These are phyloP conservation scores for Seriola dumerili DNA, from an alignment of 2,113 vertebrate species.

Conservation along the genomic window DNA sequence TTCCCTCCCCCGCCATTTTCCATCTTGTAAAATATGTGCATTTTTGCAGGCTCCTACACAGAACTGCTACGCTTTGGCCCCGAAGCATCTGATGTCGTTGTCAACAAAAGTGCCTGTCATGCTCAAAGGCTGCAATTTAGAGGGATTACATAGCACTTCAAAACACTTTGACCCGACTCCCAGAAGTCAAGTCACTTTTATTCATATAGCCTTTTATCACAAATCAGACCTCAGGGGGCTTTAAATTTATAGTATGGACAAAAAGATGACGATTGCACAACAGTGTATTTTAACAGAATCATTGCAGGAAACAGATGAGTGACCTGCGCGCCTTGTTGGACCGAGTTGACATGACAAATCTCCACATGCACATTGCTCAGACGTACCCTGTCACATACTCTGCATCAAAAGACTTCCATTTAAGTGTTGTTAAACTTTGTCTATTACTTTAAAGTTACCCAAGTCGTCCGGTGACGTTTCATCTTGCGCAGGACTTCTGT, in stretches of 20 bases:
- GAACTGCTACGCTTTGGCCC: slow-evolving; percentile 1
- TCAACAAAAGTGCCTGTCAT: slow-evolving; percentile 14
- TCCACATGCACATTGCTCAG: too few relatives aligned
- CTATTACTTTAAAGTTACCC: not conserved
- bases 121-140: not conserved
- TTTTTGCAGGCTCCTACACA: not conserved
- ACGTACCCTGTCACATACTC: too few relatives aligned
- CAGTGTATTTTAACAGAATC: too few relatives aligned
- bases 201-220: not conserved
- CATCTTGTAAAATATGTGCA: not conserved
- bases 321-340: too few relatives aligned
- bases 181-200: not conserved
- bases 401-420: too few relatives aligned
- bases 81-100: not conserved
- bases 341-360: too few relatives aligned
- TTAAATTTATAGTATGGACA: too few relatives aligned
- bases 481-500: not conserved
- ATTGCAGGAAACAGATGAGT: too few relatives aligned
- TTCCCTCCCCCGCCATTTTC: not conserved
- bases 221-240: too few relatives aligned
- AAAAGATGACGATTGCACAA: too few relatives aligned
- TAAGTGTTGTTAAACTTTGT: not conserved
- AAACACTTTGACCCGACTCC: not conserved
- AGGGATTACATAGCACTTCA: not conserved
- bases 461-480: slow-evolving; percentile 4